These are phyloP conservation scores for Diarsia rubi DNA, from an alignment of 2,888 invertebrate species.

Conservation along the genomic window DNA sequence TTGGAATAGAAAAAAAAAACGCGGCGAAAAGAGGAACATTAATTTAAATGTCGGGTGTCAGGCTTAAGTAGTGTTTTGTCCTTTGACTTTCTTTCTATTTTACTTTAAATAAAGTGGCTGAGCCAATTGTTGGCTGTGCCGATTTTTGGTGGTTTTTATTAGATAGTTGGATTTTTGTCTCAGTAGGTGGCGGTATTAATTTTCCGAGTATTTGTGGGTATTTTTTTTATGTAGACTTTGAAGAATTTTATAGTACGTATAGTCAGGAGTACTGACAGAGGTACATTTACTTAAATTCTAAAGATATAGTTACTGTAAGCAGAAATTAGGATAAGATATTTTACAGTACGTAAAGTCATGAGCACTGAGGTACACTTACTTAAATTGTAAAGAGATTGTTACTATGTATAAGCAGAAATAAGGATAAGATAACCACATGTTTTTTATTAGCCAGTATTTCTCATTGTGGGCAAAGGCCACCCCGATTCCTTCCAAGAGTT, in stretches of 20 bases:
- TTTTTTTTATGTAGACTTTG: not conserved
- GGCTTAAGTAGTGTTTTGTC: slow-evolving; percentile 82
- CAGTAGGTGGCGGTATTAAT: not conserved
- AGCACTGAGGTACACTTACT: too few relatives aligned
- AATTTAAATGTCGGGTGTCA: slow-evolving; percentile 80
- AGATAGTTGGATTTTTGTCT: not conserved
- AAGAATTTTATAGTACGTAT: not conserved
- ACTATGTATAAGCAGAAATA: not conserved
- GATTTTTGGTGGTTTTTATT: slow-evolving; percentile 47
- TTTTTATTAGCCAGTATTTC: too few relatives aligned
- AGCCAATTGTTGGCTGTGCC: slow-evolving; percentile 50
- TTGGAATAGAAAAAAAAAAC: slow-evolving; percentile 54
- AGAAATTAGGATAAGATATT: not conserved
- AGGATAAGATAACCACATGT: not conserved
- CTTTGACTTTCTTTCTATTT: slow-evolving; percentile 74
- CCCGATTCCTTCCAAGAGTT: too few relatives aligned
- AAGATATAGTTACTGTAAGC: not conserved
- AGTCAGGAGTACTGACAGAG: not conserved
- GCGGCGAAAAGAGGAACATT: slow-evolving; percentile 78
- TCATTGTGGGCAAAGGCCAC: too few relatives aligned
- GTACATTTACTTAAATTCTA: too few relatives aligned
- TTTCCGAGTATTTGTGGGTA: not conserved
- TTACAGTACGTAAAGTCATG: too few relatives aligned
- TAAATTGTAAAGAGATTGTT: too few relatives aligned
- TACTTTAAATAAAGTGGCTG: slow-evolving; percentile 65